A percentile compares a stretch with the other conserved stretches of the same genome.
Evolutionary conservation across 2,797 vertebrate genomes (phyloP).

Genomic region (Syncerus caffer): DNA sequence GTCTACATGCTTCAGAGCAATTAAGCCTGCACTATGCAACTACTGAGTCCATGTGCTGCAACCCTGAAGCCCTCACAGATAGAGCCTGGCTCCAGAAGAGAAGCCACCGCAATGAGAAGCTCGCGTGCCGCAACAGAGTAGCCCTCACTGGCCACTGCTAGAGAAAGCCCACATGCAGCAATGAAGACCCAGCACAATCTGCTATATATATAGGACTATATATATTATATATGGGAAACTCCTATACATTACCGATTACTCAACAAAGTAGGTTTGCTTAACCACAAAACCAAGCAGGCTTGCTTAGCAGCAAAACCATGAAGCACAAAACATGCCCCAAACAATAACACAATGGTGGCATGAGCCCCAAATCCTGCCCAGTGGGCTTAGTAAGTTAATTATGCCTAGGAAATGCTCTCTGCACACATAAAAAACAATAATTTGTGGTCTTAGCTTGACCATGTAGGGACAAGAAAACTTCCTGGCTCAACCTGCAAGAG

Average conservation of each 20-base stretch:
- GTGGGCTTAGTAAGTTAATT: not conserved
- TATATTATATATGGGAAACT: not conserved
- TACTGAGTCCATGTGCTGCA: not conserved
- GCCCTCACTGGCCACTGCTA: not conserved
- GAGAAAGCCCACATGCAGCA: not conserved
- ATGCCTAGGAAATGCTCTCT: not conserved
- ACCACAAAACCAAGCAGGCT: not conserved
- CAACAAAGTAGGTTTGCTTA: not conserved
- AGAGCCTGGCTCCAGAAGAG: not conserved
- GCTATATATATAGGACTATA: not conserved
- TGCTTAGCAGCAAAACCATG: not conserved
- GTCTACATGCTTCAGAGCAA: not conserved
- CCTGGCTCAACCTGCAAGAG: not conserved
- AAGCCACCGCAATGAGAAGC: not conserved
- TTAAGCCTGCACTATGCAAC: not conserved
- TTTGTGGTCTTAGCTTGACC: not conserved
- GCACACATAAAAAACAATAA: not conserved
- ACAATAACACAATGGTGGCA: not conserved
- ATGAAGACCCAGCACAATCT: not conserved
- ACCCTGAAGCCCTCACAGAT: not conserved
- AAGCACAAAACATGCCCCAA: not conserved
- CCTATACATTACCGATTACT: not conserved
- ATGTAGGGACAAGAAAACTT: not conserved
- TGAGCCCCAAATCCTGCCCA: not conserved
- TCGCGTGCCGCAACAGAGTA: accelerated